Conservation (phyloP, 2,888 invertebrate genomes). For the Octodonta nipae region DNA sequence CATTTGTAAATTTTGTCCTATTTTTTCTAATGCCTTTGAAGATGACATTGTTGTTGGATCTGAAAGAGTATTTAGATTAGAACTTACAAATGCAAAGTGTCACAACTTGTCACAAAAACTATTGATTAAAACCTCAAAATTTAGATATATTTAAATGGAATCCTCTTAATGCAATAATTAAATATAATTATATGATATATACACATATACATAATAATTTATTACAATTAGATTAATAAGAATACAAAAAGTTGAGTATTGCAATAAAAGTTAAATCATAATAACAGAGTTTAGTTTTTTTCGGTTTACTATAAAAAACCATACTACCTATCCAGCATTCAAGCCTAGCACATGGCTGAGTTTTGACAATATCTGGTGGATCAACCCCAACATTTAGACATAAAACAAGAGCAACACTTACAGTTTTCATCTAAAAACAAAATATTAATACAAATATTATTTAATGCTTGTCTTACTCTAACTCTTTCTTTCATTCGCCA, state of each 20-base stretch:
- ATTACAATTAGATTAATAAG: too few species aligned
- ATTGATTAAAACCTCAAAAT: too few species aligned
- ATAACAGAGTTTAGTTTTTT: too few species aligned
- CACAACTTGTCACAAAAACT: too few species aligned
- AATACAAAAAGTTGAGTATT: too few species aligned
- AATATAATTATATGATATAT: too few species aligned
- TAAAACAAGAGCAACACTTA: constrained; percentile 91
- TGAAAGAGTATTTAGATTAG: constrained; percentile 35
- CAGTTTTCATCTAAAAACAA: constrained; percentile 99
- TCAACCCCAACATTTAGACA: constrained; percentile 99
- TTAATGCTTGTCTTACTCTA: constrained; percentile 22
- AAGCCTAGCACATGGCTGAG: constrained; percentile 85
- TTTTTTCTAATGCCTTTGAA: constrained; percentile 81
- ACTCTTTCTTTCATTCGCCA: constrained; percentile 89
- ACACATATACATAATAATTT: too few species aligned
- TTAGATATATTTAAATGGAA: too few species aligned
- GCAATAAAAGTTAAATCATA: too few species aligned
- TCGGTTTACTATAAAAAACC: too few species aligned
- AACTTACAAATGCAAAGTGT: too few species aligned
- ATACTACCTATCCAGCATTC: constrained; percentile 95
- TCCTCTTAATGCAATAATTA: too few species aligned
- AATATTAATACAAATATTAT: not conserved
- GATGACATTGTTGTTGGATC: constrained; percentile 81
- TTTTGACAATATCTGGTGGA: constrained; percentile 95
- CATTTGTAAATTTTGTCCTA: constrained; percentile 80